Evolutionary conservation across 2,113 vertebrate species (phyloP).

Genomic region (Mormoops blainvillei): DNA sequence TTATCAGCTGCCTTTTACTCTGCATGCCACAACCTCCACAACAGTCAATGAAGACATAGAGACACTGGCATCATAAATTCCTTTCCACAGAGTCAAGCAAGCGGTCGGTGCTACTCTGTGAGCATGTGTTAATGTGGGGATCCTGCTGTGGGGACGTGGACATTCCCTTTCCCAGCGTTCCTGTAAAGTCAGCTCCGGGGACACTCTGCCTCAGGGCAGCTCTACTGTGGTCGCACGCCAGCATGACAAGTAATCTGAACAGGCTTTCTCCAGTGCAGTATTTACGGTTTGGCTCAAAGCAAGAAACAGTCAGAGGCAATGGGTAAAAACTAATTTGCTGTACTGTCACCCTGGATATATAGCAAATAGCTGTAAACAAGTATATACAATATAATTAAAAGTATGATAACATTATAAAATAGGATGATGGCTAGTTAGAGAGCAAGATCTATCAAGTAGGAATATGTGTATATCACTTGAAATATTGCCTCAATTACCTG

Average conservation of each 20-base stretch:
- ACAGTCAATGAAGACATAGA: not conserved
- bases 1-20: not conserved
- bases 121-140: not conserved
- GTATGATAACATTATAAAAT: constrained; percentile 54
- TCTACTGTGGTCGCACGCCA: not conserved
- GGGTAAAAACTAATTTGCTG: constrained; percentile 50
- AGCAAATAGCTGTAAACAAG: constrained; percentile 57
- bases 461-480: constrained; percentile 57
- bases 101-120: fast-evolving
- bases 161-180: not conserved
- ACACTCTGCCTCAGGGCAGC: not conserved
- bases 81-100: not conserved
- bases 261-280: constrained; percentile 39
- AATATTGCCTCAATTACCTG: constrained; percentile 42
- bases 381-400: constrained; percentile 54
- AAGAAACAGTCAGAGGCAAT: constrained; percentile 33
- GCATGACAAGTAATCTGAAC: constrained; percentile 41
- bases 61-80: too few species aligned
- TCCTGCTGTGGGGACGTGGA: not conserved
- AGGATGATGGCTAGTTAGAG: constrained; percentile 38
- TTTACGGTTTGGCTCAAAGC: constrained; percentile 57
- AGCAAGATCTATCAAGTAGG: constrained; percentile 28
- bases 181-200: constrained; percentile 6
- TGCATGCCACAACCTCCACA: not conserved
- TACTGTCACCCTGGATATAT: constrained; percentile 29